These are phyloP conservation scores for Gadopsis marmoratus DNA, from an alignment of 2,797 vertebrate species.

Conservation along the genomic window DNA sequence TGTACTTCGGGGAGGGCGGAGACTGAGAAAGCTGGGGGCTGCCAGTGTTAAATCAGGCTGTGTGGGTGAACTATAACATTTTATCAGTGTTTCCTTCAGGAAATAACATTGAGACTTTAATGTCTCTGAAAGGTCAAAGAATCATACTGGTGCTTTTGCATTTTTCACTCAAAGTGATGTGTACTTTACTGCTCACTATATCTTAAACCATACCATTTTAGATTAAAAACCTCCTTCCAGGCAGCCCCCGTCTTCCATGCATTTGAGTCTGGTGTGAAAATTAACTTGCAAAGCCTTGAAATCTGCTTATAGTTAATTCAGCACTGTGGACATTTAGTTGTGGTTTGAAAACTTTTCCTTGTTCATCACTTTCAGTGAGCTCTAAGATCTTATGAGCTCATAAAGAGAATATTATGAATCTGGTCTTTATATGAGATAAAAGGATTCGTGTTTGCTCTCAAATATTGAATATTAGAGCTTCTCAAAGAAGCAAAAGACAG, in stretches of 20 bases:
- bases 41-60: slow-evolving; percentile 56
- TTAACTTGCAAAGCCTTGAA: background rate
- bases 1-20: slow-evolving; percentile 29
- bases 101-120: background rate
- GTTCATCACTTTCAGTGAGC: background rate
- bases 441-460: slow-evolving; percentile 1
- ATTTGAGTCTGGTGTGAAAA: slow-evolving; percentile 1
- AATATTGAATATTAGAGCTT: background rate
- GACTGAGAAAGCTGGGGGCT: slow-evolving; percentile 51
- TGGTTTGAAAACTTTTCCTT: background rate
- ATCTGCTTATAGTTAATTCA: background rate
- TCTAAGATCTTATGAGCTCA: background rate
- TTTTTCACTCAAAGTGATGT: no score
- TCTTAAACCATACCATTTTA: background rate
- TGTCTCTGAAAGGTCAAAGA: background rate
- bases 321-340: background rate
- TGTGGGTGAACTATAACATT: slow-evolving; percentile 31
- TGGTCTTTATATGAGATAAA: background rate
- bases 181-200: background rate
- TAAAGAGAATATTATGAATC: background rate
- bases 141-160: background rate
- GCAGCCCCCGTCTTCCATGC: background rate
- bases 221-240: background rate
- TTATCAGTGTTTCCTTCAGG: background rate
- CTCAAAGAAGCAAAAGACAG: background rate